Evolutionary conservation across 2,888 invertebrate species (phyloP).

Genomic region (Philereme vetulata): DNA sequence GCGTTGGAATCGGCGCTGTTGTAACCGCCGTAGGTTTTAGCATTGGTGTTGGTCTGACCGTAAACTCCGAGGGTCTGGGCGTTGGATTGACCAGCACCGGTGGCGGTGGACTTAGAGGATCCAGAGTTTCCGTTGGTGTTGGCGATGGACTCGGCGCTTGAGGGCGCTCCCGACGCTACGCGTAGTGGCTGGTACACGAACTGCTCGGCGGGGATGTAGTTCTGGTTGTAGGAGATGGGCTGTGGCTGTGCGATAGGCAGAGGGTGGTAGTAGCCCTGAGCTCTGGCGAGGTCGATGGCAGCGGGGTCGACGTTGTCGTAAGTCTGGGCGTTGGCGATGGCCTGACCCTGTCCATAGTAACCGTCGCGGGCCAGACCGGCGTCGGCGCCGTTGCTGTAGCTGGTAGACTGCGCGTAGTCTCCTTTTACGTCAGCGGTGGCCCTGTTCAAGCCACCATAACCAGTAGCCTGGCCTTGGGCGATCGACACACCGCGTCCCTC

Average conservation of each 20-base stretch:
- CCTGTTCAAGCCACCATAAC: constrained; percentile 48
- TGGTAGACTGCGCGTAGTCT: constrained; percentile 53
- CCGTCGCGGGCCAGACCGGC: constrained; percentile 47
- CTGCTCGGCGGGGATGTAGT: constrained; percentile 48
- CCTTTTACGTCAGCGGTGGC: constrained; percentile 60
- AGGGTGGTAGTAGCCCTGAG: constrained; percentile 56
- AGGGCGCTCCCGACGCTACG: constrained; percentile 44
- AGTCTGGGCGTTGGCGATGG: constrained; percentile 53
- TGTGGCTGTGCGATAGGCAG: constrained; percentile 64
- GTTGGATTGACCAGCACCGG: constrained; percentile 59
- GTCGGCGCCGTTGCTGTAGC: constrained; percentile 47
- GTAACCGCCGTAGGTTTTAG: constrained; percentile 54
- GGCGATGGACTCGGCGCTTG: constrained; percentile 62
- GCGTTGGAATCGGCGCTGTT: constrained; percentile 64
- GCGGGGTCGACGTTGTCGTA: constrained; percentile 43
- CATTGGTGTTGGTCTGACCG: constrained; percentile 60
- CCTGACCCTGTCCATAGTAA: constrained; percentile 57
- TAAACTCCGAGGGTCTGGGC: constrained; percentile 58
- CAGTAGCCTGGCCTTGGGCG: constrained; percentile 60
- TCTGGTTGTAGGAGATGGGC: constrained; percentile 68
- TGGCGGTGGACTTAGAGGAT: constrained; percentile 56
- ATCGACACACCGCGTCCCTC: constrained; percentile 64
- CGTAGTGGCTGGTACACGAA: constrained; percentile 45
- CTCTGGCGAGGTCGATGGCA: constrained; percentile 35
- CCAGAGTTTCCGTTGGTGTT: constrained; percentile 54